Evolutionary conservation across 2,113 vertebrate species (phyloP).

Genomic region (Platichthys flesus): DNA sequence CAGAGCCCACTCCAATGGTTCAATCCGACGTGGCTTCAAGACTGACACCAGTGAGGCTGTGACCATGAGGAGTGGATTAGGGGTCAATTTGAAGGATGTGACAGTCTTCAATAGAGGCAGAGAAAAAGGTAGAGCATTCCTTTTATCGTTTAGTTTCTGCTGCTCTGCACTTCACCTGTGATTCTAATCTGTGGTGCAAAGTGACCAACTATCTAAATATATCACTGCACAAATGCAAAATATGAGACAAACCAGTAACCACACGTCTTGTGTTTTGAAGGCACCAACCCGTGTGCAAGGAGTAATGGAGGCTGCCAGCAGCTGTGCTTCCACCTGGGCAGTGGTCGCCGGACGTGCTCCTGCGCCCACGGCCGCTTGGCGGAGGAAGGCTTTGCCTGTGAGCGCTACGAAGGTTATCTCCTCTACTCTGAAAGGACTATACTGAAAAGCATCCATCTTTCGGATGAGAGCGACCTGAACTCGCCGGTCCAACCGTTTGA

Average conservation of each 20-base stretch:
- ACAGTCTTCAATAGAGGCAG: conserved; percentile 95
- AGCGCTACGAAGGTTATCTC: conserved; percentile 94
- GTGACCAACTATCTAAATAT: conserved; percentile 1
- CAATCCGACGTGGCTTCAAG: conserved; percentile 94
- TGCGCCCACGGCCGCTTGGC: conserved; percentile 95
- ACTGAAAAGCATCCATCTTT: conserved; percentile 96
- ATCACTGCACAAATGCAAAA: not conserved
- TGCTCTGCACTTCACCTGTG: not conserved
- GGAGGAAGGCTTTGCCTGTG: conserved; percentile 89
- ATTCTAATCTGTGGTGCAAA: not conserved
- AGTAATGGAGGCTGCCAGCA: conserved; percentile 95
- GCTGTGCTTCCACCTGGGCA: conserved; percentile 94
- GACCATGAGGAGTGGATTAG: conserved; percentile 95
- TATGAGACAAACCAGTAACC: conserved; percentile 16
- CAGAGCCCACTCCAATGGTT: conserved; percentile 98
- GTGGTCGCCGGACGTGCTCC: conserved; percentile 87
- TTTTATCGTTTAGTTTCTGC: conserved; percentile 27
- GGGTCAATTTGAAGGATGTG: conserved; percentile 98
- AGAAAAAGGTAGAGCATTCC: conserved; percentile 92
- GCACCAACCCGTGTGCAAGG: conserved; percentile 92
- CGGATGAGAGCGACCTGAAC: conserved; percentile 95
- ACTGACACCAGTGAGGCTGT: conserved; percentile 89
- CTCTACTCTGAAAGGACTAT: conserved; percentile 97
- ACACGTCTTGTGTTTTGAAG: conserved; percentile 62
- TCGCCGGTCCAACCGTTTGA: conserved; percentile 94